Evolutionary conservation across 2,113 vertebrate species (phyloP).

Genomic region (Bufo bufo): DNA sequence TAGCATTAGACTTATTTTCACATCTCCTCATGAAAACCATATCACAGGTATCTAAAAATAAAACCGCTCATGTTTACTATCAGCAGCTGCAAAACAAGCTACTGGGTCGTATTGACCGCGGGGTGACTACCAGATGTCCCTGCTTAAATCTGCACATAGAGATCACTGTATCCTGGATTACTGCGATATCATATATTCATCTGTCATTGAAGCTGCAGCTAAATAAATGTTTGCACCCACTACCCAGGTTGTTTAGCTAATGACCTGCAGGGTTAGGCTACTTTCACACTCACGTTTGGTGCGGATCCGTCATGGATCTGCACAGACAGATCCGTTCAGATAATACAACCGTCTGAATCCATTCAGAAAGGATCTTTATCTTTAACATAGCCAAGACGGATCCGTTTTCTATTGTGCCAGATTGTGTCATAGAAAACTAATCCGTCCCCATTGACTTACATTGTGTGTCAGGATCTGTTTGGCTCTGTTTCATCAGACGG

Average conservation of each 20-base stretch:
- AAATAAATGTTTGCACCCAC: slow-evolving; percentile 1
- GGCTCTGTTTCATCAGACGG: too few relatives aligned
- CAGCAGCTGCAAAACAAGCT: not conserved
- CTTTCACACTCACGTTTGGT: too few relatives aligned
- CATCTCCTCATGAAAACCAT: not conserved
- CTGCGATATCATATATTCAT: not conserved
- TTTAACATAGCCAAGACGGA: too few relatives aligned
- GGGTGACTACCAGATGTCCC: slow-evolving; percentile 3
- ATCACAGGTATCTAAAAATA: not conserved
- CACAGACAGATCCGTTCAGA: too few relatives aligned
- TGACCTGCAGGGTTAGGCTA: not conserved
- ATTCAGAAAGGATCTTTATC: too few relatives aligned
- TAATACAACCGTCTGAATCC: too few relatives aligned
- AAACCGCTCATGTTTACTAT: not conserved
- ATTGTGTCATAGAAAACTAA: too few relatives aligned
- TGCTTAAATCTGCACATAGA: slow-evolving; percentile 27
- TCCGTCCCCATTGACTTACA: too few relatives aligned
- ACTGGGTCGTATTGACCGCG: not conserved
- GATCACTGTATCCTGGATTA: not conserved
- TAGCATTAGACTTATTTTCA: not conserved
- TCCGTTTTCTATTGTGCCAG: too few relatives aligned
- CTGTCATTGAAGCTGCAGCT: not conserved
- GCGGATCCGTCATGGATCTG: too few relatives aligned
- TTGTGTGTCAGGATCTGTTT: too few relatives aligned
- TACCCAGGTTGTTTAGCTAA: not conserved